phyloP scores from a whole-genome alignment of 2,888 invertebrate species.

The Thereva nobilitata region DNA sequence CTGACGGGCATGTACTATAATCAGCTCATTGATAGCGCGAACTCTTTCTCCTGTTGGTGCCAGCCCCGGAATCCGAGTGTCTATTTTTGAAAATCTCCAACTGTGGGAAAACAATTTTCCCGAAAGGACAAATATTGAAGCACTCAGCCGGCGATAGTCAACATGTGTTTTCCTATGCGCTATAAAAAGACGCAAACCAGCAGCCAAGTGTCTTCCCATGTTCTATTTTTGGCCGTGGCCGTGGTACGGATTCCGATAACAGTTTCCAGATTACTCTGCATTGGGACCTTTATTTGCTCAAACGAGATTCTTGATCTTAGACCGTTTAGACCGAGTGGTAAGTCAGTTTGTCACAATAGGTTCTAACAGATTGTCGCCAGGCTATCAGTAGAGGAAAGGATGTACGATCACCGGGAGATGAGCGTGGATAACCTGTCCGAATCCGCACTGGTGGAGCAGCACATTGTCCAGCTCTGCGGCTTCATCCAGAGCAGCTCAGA shows the following conservation, averaged over 20 bases:
- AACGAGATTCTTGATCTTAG: too few species aligned
- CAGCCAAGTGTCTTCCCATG: slow-evolving; percentile 30
- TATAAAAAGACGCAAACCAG: slow-evolving; percentile 16
- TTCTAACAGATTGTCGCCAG: too few species aligned
- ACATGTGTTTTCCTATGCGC: slow-evolving; percentile 23
- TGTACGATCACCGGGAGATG: too few species aligned
- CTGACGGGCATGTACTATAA: slow-evolving; percentile 4
- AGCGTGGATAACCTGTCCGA: too few species aligned
- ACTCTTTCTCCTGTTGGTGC: slow-evolving; percentile 6
- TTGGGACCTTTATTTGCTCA: too few species aligned
- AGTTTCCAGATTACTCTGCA: background rate
- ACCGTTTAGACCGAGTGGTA: too few species aligned
- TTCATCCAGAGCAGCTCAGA: too few species aligned
- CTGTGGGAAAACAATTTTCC: slow-evolving; percentile 32
- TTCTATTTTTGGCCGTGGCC: slow-evolving; percentile 25
- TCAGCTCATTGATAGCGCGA: slow-evolving; percentile 17
- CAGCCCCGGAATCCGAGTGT: background rate
- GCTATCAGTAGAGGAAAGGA: too few species aligned
- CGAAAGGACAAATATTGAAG: slow-evolving; percentile 24
- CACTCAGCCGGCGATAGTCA: slow-evolving; percentile 5
- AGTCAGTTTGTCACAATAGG: too few species aligned
- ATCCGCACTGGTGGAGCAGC: too few species aligned
- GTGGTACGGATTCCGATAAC: slow-evolving; percentile 24
- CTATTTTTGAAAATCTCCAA: slow-evolving; percentile 22
- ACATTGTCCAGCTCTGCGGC: too few species aligned